Conservation (phyloP, 92 coral and sea anemone species). For the Epizoanthus rinbou region DNA sequence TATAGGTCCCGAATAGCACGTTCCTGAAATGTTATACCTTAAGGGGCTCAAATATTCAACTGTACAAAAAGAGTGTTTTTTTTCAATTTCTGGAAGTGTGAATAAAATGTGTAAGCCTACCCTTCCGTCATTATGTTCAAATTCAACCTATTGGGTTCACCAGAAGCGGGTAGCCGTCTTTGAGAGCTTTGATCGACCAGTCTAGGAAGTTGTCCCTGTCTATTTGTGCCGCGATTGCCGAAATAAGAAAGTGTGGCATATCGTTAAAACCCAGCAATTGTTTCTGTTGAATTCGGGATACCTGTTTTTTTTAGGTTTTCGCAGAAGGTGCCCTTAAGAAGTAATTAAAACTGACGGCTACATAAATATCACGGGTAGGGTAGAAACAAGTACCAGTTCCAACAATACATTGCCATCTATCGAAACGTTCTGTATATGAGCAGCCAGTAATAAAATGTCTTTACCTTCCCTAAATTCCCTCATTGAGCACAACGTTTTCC, state of each 20-base stretch:
- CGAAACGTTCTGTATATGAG: no score
- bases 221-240: conserved; percentile 17
- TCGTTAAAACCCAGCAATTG: conserved; percentile 34
- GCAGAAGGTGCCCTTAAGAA: no score
- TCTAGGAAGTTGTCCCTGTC: background rate
- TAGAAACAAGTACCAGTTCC: no score
- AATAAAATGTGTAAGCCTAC: conserved; percentile 28
- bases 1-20: conserved; percentile 32
- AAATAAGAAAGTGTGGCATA: conserved; percentile 29
- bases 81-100: conserved; percentile 6
- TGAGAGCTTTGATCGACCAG: background rate
- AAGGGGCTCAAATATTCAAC: conserved; percentile 17
- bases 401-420: no score
- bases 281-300: background rate
- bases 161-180: conserved; percentile 13
- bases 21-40: conserved; percentile 12
- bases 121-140: background rate
- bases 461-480: no score
- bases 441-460: no score
- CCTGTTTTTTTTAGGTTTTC: background rate
- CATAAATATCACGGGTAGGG: no score
- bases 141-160: conserved; percentile 15
- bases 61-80: background rate
- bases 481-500: no score
- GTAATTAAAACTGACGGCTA: no score